A percentile compares a stretch with the other conserved stretches of the same genome.
Conservation (phyloP, 2,797 vertebrate genomes). For the Paramormyrops hopkinsi region DNA sequence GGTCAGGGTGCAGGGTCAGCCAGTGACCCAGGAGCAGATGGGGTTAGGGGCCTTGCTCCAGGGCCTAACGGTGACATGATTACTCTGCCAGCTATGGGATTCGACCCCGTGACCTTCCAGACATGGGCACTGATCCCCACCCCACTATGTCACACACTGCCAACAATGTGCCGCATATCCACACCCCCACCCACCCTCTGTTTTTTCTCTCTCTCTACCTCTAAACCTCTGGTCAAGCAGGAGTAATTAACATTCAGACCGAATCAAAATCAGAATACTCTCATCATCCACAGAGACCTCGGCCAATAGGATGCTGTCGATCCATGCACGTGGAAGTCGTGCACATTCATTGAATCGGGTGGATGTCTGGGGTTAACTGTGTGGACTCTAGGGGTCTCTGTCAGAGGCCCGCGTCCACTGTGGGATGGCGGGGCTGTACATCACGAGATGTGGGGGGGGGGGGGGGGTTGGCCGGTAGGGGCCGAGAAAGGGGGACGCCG, state of each 20-base stretch:
- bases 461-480: neutral
- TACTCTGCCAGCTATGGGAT: neutral
- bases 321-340: neutral
- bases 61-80: neutral
- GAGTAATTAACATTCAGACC: neutral
- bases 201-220: neutral
- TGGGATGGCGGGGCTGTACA: neutral
- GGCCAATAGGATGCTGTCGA: neutral
- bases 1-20: neutral
- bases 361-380: neutral
- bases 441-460: neutral
- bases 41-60: neutral
- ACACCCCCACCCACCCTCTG: neutral
- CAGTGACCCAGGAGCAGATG: neutral
- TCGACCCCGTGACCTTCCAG: neutral
- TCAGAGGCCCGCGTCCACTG: neutral
- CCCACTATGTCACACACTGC: neutral
- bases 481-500: neutral
- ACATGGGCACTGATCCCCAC: neutral
- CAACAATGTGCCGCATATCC: neutral
- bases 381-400: neutral
- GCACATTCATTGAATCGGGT: neutral
- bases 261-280: neutral
- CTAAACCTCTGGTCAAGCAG: neutral
- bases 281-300: neutral